Evolutionary conservation across 2,113 vertebrate species (phyloP), one percentile per base, ranked within the genome.

Genomic region (Chloroceryle aenea): DNA sequence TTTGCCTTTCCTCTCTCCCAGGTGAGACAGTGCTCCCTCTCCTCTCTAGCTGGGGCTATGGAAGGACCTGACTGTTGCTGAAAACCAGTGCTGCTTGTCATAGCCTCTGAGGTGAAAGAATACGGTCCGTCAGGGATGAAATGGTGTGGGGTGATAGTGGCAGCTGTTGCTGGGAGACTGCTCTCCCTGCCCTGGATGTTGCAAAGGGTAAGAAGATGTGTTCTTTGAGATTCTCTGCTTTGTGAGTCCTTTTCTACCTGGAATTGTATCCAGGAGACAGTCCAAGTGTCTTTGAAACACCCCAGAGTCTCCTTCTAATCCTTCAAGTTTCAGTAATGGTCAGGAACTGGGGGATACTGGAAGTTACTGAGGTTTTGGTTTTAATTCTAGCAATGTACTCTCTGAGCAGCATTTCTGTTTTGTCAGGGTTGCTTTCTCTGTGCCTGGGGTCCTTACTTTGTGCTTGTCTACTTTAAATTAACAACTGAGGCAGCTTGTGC

Each of bases 121-220:
- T 21, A 0, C 3, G n/a, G 26, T 36, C 29, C 19, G 4, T 4
- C 0, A 1, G 19, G 50, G 48, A 58, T 45, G 47, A 58, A 62
- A 50, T 16, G 5, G 3, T 27, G 32, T 5, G 21, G 32, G 34
- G 25, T 27, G 29, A 27, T 29, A 18, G 36, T 72, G 58, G 45
- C 13, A n/a, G 40, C 21, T 13, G 6, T 15, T 34, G 32, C 43
- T 62, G 32, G 42, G 43, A 58, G 30, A 26, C 71, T 62, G 26
- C 18, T 50, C 30, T 77, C 36, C 22, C 40, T 55, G 10, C 21
- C 32, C 47, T 63, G 29, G 8, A 25, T 4, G 2, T 22, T 36
- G 18, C n/a, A n/a, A 76, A 53, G 36, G 11, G 32, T 1, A 3
- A 40, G 64, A 58, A 56, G 19, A 29, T 10, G 38, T 42, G n/a